Conservation (phyloP, 1,140 invertebrate species). For the Cataglyphis hispanica region DNA sequence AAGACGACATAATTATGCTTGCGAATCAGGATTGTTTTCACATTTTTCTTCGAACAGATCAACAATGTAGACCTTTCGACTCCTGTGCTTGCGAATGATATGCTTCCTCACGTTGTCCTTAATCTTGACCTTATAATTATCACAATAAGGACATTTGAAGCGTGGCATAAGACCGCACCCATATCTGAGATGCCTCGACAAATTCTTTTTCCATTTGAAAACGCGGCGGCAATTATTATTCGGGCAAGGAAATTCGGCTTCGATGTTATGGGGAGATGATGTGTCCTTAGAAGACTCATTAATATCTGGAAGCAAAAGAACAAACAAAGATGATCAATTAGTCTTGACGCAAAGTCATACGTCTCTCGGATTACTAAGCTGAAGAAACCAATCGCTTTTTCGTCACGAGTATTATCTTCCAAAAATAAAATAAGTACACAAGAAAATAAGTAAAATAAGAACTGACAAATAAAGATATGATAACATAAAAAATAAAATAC, state of each 20-base stretch:
- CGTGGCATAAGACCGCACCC: slow-evolving; percentile 83
- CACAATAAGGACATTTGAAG: slow-evolving; percentile 90
- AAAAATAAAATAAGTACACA: background rate
- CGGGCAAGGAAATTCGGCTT: slow-evolving; percentile 12
- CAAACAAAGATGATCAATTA: background rate
- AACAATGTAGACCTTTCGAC: slow-evolving; percentile 64
- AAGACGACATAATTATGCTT: background rate
- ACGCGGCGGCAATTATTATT: slow-evolving; percentile 33
- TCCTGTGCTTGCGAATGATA: slow-evolving; percentile 71
- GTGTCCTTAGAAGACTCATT: slow-evolving; percentile 9
- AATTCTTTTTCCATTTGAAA: slow-evolving; percentile 74
- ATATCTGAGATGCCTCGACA: slow-evolving; percentile 80
- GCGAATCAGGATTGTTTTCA: no score
- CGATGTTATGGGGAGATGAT: background rate
- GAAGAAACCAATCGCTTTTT: slow-evolving; percentile 1
- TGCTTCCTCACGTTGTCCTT: slow-evolving; percentile 76
- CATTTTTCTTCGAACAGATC: no score
- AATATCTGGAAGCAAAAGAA: slow-evolving; percentile 56
- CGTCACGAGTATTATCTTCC: background rate
- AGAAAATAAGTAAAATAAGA: background rate
- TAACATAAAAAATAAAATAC: slow-evolving; percentile 17
- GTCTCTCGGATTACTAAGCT: background rate
- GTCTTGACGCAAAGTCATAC: slow-evolving; percentile 2
- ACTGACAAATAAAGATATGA: slow-evolving; percentile 3
- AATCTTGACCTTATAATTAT: slow-evolving; percentile 79